Conservation (phyloP, 2,113 vertebrate species). For the Propithecus coquereli region DNA sequence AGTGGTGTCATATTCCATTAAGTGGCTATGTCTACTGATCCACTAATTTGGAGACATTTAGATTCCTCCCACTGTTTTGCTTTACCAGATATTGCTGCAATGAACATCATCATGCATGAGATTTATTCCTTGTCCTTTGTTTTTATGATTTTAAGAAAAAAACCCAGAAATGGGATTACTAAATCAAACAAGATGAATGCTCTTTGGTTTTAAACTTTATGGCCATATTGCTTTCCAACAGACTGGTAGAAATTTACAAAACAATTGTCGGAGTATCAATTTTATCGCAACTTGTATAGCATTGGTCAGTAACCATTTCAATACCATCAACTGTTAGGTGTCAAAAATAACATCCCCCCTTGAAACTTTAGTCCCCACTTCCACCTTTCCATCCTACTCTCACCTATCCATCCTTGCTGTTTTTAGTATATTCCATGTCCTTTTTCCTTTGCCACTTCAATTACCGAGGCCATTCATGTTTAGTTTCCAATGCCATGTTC, state of each 20-base stretch:
- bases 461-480: neutral
- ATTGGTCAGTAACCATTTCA: neutral
- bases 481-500: neutral
- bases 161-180: neutral
- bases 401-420: neutral
- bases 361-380: neutral
- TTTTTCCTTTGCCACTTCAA: neutral
- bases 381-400: neutral
- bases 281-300: neutral
- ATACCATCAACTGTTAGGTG: neutral
- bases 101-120: neutral
- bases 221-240: conserved; percentile 1
- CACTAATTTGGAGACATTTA: neutral
- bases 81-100: neutral
- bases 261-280: neutral
- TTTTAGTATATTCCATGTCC: neutral
- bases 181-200: neutral
- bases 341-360: neutral
- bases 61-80: neutral
- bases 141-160: neutral
- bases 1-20: neutral
- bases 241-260: conserved; percentile 3
- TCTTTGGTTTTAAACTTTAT: neutral
- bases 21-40: neutral
- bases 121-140: neutral